Percentiles rank a stretch among this genome's conserved stretches.
Conservation (phyloP, 2,888 invertebrate genomes). For the Platerodrilus igneus region DNA sequence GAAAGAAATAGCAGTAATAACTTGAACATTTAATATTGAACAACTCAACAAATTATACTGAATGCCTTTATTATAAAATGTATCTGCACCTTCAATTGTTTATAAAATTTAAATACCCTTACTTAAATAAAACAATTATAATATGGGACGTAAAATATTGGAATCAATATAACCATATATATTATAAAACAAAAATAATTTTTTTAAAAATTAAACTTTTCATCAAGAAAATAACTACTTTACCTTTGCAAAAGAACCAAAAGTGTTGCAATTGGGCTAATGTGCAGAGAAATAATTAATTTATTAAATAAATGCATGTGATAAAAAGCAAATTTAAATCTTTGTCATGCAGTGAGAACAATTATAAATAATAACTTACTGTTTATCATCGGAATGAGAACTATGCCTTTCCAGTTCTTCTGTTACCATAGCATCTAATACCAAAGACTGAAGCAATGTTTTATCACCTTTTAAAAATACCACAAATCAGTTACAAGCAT, state of each 20-base stretch:
- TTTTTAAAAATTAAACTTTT: too few relatives aligned
- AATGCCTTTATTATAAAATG: too few relatives aligned
- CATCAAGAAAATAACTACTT: slow-evolving; percentile 51
- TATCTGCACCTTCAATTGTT: too few relatives aligned
- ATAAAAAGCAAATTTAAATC: slow-evolving; percentile 10
- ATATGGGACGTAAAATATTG: too few relatives aligned
- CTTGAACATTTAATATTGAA: too few relatives aligned
- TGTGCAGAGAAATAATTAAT: slow-evolving; percentile 63
- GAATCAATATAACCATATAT: too few relatives aligned
- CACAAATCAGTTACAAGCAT: slow-evolving; percentile 1
- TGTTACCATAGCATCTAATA: slow-evolving; percentile 86
- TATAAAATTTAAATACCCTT: too few relatives aligned
- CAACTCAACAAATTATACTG: too few relatives aligned
- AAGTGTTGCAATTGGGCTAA: slow-evolving; percentile 93
- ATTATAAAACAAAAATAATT: too few relatives aligned
- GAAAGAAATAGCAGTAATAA: too few relatives aligned
- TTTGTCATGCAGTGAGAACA: slow-evolving; percentile 16
- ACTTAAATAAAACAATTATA: too few relatives aligned
- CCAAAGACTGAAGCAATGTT: slow-evolving; percentile 81
- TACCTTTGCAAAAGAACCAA: slow-evolving; percentile 94
- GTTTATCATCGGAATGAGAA: slow-evolving; percentile 63
- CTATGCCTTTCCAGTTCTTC: slow-evolving; percentile 69
- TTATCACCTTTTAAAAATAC: slow-evolving; percentile 72
- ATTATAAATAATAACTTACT: slow-evolving; percentile 60
- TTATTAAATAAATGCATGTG: slow-evolving; percentile 36